Evolutionary conservation across 2,888 invertebrate genomes (phyloP).

Genomic region (Corythucha ciliata): DNA sequence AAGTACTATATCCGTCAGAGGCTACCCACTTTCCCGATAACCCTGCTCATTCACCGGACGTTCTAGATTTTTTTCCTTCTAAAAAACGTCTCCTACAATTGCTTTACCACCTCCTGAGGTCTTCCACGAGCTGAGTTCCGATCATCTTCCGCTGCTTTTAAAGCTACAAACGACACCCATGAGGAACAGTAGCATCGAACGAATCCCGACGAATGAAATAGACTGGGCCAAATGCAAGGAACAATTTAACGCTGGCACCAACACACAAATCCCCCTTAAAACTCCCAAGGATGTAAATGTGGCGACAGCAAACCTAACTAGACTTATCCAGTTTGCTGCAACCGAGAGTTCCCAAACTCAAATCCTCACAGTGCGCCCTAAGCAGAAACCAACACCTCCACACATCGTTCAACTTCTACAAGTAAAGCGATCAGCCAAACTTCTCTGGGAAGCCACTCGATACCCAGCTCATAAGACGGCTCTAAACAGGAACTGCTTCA

Average conservation of each 20-base stretch:
- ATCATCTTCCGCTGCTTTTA: conserved; percentile 9
- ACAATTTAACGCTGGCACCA: background rate
- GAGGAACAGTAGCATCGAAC: no score
- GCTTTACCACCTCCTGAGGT: background rate
- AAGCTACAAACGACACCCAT: background rate
- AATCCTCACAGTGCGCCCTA: background rate
- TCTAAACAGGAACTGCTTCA: no score
- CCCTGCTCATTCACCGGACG: conserved; percentile 2
- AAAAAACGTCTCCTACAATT: no score
- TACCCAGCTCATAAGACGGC: conserved; percentile 4
- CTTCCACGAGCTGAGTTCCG: conserved; percentile 13
- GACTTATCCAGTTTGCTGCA: conserved; percentile 14
- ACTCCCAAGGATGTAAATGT: conserved; percentile 3
- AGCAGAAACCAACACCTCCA: background rate
- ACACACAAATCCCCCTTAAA: conserved; percentile 11
- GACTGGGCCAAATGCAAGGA: conserved; percentile 12
- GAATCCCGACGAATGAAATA: background rate
- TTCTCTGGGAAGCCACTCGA: background rate
- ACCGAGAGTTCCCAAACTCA: background rate
- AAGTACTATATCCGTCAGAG: conserved; percentile 7
- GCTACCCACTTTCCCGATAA: conserved; percentile 8
- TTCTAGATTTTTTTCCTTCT: conserved; percentile 8
- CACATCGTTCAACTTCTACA: background rate
- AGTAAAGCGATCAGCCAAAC: conserved; percentile 2
- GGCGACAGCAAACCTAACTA: conserved; percentile 6